phyloP scores from a whole-genome alignment of 1,140 invertebrate species.

The Cydia pomonella region DNA sequence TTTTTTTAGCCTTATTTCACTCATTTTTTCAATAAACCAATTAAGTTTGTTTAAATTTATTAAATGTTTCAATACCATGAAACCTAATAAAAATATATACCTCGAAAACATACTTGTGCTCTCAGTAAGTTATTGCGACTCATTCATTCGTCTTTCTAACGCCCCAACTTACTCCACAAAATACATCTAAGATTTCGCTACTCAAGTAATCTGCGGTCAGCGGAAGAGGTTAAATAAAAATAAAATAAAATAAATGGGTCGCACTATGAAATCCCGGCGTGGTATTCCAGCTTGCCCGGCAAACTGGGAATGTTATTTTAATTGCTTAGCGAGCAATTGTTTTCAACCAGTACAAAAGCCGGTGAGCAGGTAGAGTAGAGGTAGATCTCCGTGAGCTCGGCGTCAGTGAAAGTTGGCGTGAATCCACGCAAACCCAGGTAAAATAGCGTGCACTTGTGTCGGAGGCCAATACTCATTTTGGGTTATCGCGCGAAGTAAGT shows the following conservation, averaged over 20 bases:
- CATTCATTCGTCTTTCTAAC: conserved; percentile 11
- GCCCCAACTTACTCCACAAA: not conserved
- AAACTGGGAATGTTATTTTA: not conserved
- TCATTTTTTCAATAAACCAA: too few species aligned
- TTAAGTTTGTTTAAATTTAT: too few species aligned
- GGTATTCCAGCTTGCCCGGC: conserved; percentile 1
- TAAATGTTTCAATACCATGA: too few species aligned
- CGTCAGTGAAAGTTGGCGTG: too few species aligned
- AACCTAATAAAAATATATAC: too few species aligned
- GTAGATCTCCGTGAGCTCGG: too few species aligned
- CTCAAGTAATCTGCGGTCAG: conserved; percentile 18
- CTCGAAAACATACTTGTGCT: not conserved
- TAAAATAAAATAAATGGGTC: conserved; percentile 13
- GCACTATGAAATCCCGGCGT: conserved; percentile 12
- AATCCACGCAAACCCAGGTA: too few species aligned
- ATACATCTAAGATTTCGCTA: not conserved
- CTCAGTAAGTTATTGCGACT: not conserved
- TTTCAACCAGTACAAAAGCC: not conserved
- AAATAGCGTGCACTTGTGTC: too few species aligned
- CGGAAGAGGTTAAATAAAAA: conserved; percentile 14
- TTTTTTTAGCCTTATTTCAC: too few species aligned
- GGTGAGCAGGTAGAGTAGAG: too few species aligned
- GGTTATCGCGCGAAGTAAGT: too few species aligned
- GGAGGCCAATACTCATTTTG: too few species aligned
- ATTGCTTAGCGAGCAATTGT: not conserved